Base-by-base conservation (phyloP, 2,113 vertebrate genomes). In the Dasyurus viverrinus region DNA sequence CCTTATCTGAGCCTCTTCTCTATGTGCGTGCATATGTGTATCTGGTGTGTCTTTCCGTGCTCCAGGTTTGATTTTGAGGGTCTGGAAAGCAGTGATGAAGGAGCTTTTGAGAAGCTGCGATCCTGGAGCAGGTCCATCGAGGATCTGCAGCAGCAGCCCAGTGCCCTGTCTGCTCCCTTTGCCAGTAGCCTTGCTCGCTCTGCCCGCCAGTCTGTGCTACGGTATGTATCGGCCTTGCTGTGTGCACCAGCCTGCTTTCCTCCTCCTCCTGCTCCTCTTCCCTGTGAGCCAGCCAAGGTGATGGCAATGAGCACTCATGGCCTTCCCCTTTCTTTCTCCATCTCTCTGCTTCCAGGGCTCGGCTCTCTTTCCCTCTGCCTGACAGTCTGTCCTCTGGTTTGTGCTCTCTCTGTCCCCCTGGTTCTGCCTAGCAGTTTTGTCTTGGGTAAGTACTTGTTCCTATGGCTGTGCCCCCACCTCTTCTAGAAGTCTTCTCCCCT, bases 41-140 rank as follows among this genome's bases (percentile, higher is more conserved):
- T 92, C 97, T 97, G 97, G 60, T 54, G 89, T 98, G 97, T 98
- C 98, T 97, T 96, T 93, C 93, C 97, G 76, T 97, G 96, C 95
- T 95, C 97, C 98, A 99, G 99, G 99, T 99, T 99, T 99, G 99
- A 99, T 98, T 99, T 99, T 99, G 99, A 99, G 99, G 99, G 99
- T 96, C 98, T 99, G 99, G 99, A 99, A 98, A 99, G 99, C 96
- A 99, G 98, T 90, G 99, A 99, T 93, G 99, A 99, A 60, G 98
- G 99, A 94, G 98, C 98, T 90, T 98, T 99, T 98, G 99, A 99
- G 98, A 99, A 99, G 98, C 97, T 99, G 97, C 99, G 99, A 96
- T 98, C 99, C 98, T 99, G 99, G 99, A 99, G 99, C 98, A 99
- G 99, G 98, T 99, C 99, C 97, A 99, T 99, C 90, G 99, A 99